These are phyloP conservation scores for Seira musarum DNA, from an alignment of 2,888 invertebrate species.

Conservation along the genomic window DNA sequence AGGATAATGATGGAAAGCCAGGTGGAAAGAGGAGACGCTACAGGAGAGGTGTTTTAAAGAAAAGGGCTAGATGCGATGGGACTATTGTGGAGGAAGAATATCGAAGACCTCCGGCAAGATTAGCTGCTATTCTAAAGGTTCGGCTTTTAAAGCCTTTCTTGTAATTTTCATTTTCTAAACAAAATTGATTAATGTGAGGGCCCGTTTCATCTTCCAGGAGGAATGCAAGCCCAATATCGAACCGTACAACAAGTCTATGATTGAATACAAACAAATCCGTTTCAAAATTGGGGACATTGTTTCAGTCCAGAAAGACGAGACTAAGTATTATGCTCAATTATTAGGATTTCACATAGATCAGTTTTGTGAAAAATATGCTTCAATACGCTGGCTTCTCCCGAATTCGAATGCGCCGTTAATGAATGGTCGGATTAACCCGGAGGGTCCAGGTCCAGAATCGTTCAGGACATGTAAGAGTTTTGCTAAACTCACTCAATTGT, in stretches of 20 bases:
- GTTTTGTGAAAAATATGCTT: slow-evolving; percentile 47
- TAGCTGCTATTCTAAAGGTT: slow-evolving; percentile 46
- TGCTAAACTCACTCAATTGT: no score
- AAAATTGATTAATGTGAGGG: neutral
- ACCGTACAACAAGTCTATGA: slow-evolving; percentile 25
- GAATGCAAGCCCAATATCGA: slow-evolving; percentile 34
- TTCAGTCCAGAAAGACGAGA: slow-evolving; percentile 21
- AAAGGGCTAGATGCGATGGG: neutral
- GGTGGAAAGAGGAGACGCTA: slow-evolving; percentile 31
- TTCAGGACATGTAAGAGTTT: slow-evolving; percentile 32
- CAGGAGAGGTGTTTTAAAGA: slow-evolving; percentile 29
- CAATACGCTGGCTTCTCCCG: slow-evolving; percentile 40
- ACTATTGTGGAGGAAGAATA: slow-evolving; percentile 28
- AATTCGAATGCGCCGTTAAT: slow-evolving; percentile 11
- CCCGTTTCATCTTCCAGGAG: slow-evolving; percentile 23
- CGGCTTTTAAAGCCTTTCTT: no score
- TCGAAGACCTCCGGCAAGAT: slow-evolving; percentile 26
- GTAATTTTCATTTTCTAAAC: no score
- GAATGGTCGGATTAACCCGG: neutral
- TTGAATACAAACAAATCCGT: slow-evolving; percentile 37
- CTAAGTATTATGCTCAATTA: slow-evolving; percentile 35
- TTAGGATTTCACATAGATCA: slow-evolving; percentile 47
- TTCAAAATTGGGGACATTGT: slow-evolving; percentile 44
- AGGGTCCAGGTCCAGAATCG: slow-evolving; percentile 9
- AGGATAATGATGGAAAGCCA: slow-evolving; percentile 26